Percentiles rank a stretch among this genome's conserved stretches.
Conservation (phyloP, 2,888 invertebrate genomes). For the Margaritifera margaritifera region DNA sequence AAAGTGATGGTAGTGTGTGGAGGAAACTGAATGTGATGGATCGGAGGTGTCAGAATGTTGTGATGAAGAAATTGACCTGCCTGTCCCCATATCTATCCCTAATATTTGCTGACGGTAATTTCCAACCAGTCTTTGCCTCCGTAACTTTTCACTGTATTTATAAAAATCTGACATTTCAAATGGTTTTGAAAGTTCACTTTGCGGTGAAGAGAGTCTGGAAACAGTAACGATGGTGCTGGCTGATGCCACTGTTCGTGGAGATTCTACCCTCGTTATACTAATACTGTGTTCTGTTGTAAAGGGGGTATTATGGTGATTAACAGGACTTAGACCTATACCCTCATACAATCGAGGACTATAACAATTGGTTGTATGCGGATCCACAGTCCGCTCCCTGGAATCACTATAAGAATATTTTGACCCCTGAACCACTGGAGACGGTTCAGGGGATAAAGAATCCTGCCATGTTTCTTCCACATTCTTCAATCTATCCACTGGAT, state of each 20-base stretch:
- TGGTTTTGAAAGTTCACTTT: conserved; percentile 90
- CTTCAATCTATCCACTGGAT: neutral
- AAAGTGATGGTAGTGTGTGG: conserved; percentile 44
- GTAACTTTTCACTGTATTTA: conserved; percentile 95
- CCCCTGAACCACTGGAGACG: conserved; percentile 48
- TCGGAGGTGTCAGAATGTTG: conserved; percentile 61
- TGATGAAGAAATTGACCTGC: conserved; percentile 52
- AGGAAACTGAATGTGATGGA: conserved; percentile 13
- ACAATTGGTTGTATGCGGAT: conserved; percentile 30
- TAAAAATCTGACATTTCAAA: conserved; percentile 99
- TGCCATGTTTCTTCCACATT: conserved; percentile 28
- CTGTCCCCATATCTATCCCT: conserved; percentile 42
- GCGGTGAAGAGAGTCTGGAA: conserved; percentile 54
- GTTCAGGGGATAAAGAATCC: conserved; percentile 40
- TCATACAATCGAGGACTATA: conserved; percentile 63
- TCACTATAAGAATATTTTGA: conserved; percentile 31
- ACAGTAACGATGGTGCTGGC: conserved; percentile 62
- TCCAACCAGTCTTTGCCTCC: conserved; percentile 77
- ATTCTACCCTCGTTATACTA: conserved; percentile 37
- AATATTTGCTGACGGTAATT: conserved; percentile 63
- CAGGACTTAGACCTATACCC: conserved; percentile 21
- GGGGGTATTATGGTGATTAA: conserved; percentile 1
- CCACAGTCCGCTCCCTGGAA: too few species aligned
- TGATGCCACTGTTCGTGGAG: conserved; percentile 32
- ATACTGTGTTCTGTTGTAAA: conserved; percentile 27